Percentiles rank a stretch among this genome's conserved stretches.
Evolutionary conservation across 2,888 invertebrate species (phyloP).

Genomic region (Cyrtodaria siliqua): DNA sequence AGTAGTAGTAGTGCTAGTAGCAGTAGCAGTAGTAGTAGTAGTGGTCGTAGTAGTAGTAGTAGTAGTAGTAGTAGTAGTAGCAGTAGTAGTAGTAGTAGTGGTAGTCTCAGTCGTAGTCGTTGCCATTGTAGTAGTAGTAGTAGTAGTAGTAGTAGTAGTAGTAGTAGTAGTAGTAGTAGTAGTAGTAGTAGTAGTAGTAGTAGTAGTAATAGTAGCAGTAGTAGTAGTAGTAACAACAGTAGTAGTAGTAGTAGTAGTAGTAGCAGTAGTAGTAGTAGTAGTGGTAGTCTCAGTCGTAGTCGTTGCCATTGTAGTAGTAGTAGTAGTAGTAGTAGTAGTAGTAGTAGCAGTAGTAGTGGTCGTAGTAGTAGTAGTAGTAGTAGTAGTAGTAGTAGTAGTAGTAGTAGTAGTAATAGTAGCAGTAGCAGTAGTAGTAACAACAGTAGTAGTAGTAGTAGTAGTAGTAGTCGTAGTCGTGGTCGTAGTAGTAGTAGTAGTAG

Average conservation of each 20-base stretch:
- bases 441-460: no score
- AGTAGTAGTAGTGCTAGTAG: conserved; percentile 12
- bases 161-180: conserved; percentile 27
- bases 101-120: no score
- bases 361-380: no score
- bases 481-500: no score
- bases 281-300: no score
- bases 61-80: conserved; percentile 34
- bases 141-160: conserved; percentile 36
- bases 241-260: conserved; percentile 7
- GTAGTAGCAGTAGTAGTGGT: no score
- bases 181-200: conserved; percentile 30
- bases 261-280: conserved; percentile 17
- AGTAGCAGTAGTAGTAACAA: conserved; percentile 25
- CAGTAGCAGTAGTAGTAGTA: no score
- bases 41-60: no score
- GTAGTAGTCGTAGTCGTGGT: no score
- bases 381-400: no score
- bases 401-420: conserved; percentile 23
- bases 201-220: conserved; percentile 3
- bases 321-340: conserved; percentile 23
- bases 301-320: no score
- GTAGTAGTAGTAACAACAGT: not conserved
- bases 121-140: conserved; percentile 34
- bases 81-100: conserved; percentile 37